phyloP scores from a whole-genome alignment of 2,113 vertebrate species.

The Dipodomys merriami region DNA sequence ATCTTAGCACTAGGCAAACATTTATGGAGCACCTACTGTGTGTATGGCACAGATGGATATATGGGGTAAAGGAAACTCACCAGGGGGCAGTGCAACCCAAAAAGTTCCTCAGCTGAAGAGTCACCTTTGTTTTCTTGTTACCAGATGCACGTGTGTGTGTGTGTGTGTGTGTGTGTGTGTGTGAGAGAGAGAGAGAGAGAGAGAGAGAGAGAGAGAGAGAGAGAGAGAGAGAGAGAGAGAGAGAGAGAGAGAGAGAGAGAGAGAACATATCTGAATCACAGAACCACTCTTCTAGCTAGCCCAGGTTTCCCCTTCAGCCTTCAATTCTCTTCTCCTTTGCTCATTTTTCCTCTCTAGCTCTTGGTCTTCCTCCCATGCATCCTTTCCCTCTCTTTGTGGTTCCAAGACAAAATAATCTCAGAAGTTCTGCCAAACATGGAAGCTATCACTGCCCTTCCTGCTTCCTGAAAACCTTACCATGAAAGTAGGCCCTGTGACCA shows the following conservation, averaged over 20 bases:
- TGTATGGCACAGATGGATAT: conserved; percentile 22
- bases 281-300: neutral
- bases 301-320: neutral
- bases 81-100: neutral
- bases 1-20: conserved; percentile 51
- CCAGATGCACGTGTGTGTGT: neutral
- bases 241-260: too few species aligned
- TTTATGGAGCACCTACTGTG: conserved; percentile 76
- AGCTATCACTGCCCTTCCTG: neutral
- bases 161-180: neutral
- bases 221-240: too few species aligned
- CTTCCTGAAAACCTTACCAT: neutral
- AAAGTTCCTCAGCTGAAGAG: neutral
- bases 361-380: neutral
- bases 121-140: neutral
- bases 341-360: neutral
- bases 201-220: too few species aligned
- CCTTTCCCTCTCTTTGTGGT: neutral
- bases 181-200: neutral
- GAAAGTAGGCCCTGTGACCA: neutral
- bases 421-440: neutral
- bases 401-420: neutral
- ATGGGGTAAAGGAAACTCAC: neutral
- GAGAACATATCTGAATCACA: neutral
- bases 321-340: neutral